A percentile compares a stretch with the other conserved stretches of the same genome.
Conservation (phyloP, 2,888 invertebrate genomes). For the Pharmacophagus antenor region DNA sequence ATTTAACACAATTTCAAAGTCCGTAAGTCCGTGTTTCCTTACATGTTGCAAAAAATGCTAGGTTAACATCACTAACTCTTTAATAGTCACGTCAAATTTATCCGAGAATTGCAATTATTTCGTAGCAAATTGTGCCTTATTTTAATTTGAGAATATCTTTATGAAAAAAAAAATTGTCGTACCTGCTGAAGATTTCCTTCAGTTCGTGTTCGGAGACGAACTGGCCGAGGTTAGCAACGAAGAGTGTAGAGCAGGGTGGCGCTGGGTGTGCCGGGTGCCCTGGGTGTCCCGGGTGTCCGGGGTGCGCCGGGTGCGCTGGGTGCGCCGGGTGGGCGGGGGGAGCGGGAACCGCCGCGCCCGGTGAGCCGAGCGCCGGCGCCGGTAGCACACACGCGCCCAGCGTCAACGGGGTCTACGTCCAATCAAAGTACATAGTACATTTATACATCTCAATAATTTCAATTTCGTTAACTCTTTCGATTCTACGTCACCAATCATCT, state of each 20-base stretch:
- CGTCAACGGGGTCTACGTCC: conserved; percentile 71
- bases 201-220: conserved; percentile 99
- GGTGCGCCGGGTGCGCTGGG: conserved; percentile 86
- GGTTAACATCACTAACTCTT: not conserved
- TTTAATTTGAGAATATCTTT: too few relatives aligned
- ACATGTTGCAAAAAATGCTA: not conserved
- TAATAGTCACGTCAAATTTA: not conserved
- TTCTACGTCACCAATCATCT: too few relatives aligned
- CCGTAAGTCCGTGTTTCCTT: not conserved
- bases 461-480: too few relatives aligned
- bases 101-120: not conserved
- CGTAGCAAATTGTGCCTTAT: not conserved
- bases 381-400: conserved; percentile 92
- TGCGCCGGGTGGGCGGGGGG: conserved; percentile 84
- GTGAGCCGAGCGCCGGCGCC: conserved; percentile 95
- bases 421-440: not conserved
- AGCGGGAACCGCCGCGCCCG: conserved; percentile 88
- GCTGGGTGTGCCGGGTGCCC: conserved; percentile 82
- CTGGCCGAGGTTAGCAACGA: conserved; percentile 98
- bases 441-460: not conserved
- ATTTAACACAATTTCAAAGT: not conserved
- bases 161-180: too few relatives aligned
- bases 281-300: conserved; percentile 81
- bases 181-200: conserved; percentile 99
- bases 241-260: conserved; percentile 97